phyloP scores from a whole-genome alignment of 2,113 vertebrate genomes.

The Corythornis cristatus region DNA sequence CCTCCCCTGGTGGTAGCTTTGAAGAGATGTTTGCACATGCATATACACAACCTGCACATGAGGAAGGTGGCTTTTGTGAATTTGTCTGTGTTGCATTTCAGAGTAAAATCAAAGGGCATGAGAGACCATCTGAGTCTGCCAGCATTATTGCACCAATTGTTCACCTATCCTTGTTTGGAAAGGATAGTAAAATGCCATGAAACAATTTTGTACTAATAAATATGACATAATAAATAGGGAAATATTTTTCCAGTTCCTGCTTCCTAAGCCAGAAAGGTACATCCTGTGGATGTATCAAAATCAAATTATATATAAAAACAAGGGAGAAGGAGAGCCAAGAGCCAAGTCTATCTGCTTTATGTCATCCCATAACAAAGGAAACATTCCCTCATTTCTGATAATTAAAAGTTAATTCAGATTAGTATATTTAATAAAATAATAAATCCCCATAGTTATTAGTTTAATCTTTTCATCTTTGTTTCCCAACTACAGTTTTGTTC shows the following conservation, averaged over 20 bases:
- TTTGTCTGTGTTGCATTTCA: neutral
- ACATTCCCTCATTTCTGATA: neutral
- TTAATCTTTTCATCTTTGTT: neutral
- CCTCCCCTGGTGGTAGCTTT: neutral
- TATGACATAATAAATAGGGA: neutral
- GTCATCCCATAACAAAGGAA: neutral
- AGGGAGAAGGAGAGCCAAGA: neutral
- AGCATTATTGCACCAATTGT: accelerated
- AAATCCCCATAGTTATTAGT: neutral
- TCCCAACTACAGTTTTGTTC: neutral
- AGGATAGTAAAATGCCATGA: neutral
- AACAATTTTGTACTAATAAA: neutral
- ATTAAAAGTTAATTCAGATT: neutral
- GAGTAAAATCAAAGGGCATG: neutral
- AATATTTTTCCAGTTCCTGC: slow-evolving; percentile 17
- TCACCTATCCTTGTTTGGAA: neutral
- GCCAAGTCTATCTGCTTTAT: neutral
- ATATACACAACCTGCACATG: accelerated
- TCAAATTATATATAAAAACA: too few species aligned
- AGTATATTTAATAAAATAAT: neutral
- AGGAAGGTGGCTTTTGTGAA: neutral
- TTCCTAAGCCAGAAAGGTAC: neutral
- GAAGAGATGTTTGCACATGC: neutral
- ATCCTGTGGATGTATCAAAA: neutral
- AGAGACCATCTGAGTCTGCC: neutral